Evolutionary conservation across 2,797 vertebrate genomes (phyloP).

Genomic region (Eulemur coronatus): DNA sequence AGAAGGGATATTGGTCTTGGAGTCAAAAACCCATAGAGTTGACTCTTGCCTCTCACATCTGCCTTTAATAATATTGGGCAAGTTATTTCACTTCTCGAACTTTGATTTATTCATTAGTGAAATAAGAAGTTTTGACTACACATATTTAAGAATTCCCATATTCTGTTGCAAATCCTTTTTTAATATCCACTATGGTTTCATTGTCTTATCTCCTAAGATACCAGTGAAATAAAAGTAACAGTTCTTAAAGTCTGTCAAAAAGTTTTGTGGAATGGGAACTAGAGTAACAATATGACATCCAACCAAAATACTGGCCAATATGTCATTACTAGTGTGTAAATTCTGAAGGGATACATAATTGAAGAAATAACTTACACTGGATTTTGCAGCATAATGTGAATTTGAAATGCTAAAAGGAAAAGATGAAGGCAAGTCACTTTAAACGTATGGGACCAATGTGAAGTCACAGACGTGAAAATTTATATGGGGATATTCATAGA

Average conservation of each 20-base stretch:
- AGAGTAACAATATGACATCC: neutral
- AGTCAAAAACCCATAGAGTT: neutral
- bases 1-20: neutral
- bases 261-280: neutral
- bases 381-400: neutral
- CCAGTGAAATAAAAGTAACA: neutral
- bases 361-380: neutral
- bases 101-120: neutral
- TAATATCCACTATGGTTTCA: neutral
- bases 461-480: neutral
- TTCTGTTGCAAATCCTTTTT: neutral
- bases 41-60: neutral
- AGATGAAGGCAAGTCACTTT: neutral
- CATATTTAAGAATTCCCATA: neutral
- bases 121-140: neutral
- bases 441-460: neutral
- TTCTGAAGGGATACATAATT: neutral
- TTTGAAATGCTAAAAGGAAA: neutral
- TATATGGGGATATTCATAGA: too few species aligned
- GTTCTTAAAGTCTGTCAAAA: neutral
- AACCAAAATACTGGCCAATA: neutral
- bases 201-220: neutral
- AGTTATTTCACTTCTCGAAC: neutral
- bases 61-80: neutral
- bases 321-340: neutral